Conservation (phyloP, 1,140 invertebrate genomes). For the Drosophila oshimai region DNA sequence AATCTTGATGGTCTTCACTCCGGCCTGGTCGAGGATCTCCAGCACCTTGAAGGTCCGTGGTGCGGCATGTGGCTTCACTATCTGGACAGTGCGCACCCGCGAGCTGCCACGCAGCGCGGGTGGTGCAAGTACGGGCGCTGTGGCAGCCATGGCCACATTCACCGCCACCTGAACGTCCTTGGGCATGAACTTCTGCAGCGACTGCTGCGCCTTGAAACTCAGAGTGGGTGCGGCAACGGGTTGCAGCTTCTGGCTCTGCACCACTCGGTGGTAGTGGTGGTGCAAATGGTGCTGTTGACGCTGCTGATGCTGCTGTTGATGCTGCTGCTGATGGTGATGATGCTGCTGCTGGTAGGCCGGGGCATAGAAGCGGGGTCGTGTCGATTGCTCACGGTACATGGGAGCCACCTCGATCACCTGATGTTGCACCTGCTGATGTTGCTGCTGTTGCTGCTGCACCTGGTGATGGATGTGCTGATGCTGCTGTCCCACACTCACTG, state of each 20-base stretch:
- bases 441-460: slow-evolving; percentile 6
- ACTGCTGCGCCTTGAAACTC: slow-evolving; percentile 55
- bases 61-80: slow-evolving; percentile 54
- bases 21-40: slow-evolving; percentile 54
- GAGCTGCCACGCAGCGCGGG: slow-evolving; percentile 35
- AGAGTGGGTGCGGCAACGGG: slow-evolving; percentile 4
- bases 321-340: slow-evolving; percentile 6
- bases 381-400: slow-evolving; percentile 72
- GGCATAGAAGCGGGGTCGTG: slow-evolving; percentile 65
- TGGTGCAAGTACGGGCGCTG: slow-evolving; percentile 27
- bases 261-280: slow-evolving; percentile 30
- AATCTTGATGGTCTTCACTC: slow-evolving; percentile 75
- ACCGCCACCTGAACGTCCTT: slow-evolving; percentile 71
- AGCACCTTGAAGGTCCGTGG: slow-evolving; percentile 71
- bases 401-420: slow-evolving; percentile 58
- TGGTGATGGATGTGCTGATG: slow-evolving; percentile 22
- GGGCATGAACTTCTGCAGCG: slow-evolving; percentile 73
- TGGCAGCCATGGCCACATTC: slow-evolving; percentile 69
- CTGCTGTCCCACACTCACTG: slow-evolving; percentile 22
- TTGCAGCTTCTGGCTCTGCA: slow-evolving; percentile 26
- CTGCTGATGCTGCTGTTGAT: slow-evolving; percentile 15
- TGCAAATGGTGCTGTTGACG: slow-evolving; percentile 11
- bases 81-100: slow-evolving; percentile 68
- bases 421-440: slow-evolving; percentile 1
- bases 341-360: slow-evolving; percentile 50